Evolutionary conservation across 2,888 invertebrate species (phyloP), one percentile per base, ranked within the genome.

Genomic region (Drosophila merina): DNA sequence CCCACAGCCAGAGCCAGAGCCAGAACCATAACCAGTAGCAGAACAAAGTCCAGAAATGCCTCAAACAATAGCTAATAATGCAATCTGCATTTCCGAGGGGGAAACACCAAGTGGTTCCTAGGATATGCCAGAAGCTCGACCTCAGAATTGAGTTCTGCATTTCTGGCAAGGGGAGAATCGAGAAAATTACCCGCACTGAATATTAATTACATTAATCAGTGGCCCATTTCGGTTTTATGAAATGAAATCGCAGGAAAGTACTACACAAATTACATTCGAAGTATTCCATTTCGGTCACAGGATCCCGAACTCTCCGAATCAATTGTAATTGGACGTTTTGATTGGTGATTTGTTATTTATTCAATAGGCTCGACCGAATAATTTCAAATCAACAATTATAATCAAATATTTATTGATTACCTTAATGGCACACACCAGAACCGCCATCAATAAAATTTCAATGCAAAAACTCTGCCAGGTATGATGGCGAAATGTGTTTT

Each of bases 371-470:
- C 71, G 56, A 12, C 36, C 69, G 75, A 75, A 79, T 77, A 71
- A 69, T 79, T 82, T 73, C 72, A 82, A 82, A 82, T 85, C 74
- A 75, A 74, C 86, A 79, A 79, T 75, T 85, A 68, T 74, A 75
- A 81, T 81, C 70, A 79, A 82, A 86, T 80, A 76, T 80, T 86
- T 80, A 86, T 80, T 76, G 76, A 78, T 86, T 76, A 50, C 60
- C 44, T 67, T 71, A 71, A 73, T 77, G 76, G 69, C 77, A 75
- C 57, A 68, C 58, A 54, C 49, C 50, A 36, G 20, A 14, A 20
- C 30, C 44, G 48, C 42, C 38, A 52, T 33, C 12, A 55, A 26
- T 52, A 55, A 9, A 47, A 51, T 50, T 31, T 42, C 40, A 69
- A 45, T 14, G 31, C 26, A 40, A 25, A 38, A 54, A 47, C 8